Percentiles rank a stretch among this genome's conserved stretches.
phyloP scores from a whole-genome alignment of 2,113 vertebrate species.

The Syngnathus typhle region DNA sequence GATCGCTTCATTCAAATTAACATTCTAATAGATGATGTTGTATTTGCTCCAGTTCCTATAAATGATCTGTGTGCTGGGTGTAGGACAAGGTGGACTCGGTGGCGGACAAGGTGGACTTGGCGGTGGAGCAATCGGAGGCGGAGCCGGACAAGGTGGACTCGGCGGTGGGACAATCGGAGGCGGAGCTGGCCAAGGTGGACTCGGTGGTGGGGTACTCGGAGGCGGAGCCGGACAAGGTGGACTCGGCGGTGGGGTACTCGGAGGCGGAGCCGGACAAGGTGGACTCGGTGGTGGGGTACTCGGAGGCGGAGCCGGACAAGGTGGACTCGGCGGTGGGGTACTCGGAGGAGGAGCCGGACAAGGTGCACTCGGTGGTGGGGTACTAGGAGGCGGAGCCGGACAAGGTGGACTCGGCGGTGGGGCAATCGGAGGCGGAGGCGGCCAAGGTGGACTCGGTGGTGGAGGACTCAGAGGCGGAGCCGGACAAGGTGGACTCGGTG shows the following conservation, averaged over 20 bases:
- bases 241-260: constrained; percentile 16
- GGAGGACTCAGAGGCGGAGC: constrained; percentile 32
- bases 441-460: constrained; percentile 22
- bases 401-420: constrained; percentile 7
- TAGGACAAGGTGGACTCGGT: constrained; percentile 29
- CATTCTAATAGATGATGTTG: not conserved
- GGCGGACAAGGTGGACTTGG: not conserved
- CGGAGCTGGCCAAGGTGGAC: constrained; percentile 5
- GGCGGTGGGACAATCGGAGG: constrained; percentile 18
- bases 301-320: constrained; percentile 5
- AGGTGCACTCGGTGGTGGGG: constrained; percentile 4
- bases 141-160: not conserved
- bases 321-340: constrained; percentile 6
- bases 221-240: constrained; percentile 22
- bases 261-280: constrained; percentile 41
- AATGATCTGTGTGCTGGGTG: constrained; percentile 9
- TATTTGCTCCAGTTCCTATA: not conserved
- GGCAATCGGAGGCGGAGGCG: not conserved
- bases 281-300: constrained; percentile 4
- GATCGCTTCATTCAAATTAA: not conserved
- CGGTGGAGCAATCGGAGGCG: constrained; percentile 1
- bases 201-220: constrained; percentile 5
- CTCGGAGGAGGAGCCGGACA: constrained; percentile 10
- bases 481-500: constrained; percentile 33
- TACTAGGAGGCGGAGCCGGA: not conserved